Evolutionary conservation across 2,797 vertebrate genomes (phyloP).

Genomic region (Brotogeris chrysoptera): DNA sequence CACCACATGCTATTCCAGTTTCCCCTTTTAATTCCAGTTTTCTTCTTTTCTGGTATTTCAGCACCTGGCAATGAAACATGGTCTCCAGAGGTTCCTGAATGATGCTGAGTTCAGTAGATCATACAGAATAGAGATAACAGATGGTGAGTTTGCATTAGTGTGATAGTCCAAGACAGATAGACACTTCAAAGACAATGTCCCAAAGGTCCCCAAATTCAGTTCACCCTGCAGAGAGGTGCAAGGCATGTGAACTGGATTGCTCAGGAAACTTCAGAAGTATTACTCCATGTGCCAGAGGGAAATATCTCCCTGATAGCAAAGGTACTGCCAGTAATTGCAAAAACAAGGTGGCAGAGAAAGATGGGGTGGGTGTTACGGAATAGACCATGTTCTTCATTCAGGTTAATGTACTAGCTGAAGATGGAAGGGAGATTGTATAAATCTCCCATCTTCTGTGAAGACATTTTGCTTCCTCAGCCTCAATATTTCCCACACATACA

Average conservation of each 20-base stretch:
- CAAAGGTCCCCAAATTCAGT: not conserved
- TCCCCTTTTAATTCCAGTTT: not conserved
- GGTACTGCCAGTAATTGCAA: not conserved
- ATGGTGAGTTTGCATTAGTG: not conserved
- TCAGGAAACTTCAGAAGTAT: not conserved
- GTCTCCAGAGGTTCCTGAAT: not conserved
- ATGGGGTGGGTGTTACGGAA: too few relatives aligned
- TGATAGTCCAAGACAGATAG: not conserved
- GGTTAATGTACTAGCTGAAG: rapidly evolving
- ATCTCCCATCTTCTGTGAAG: not conserved
- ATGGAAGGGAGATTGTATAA: not conserved
- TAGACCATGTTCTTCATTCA: rapidly evolving
- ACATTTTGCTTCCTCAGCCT: not conserved
- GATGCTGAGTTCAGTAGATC: not conserved
- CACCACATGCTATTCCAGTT: not conserved
- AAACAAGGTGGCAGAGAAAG: not conserved
- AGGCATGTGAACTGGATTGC: not conserved
- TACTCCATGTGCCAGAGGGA: not conserved
- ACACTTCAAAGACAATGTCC: not conserved
- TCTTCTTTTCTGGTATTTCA: not conserved
- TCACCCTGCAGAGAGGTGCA: not conserved
- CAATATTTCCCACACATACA: rapidly evolving
- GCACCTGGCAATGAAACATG: not conserved
- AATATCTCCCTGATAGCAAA: not conserved
- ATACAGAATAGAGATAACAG: not conserved